phyloP scores from a whole-genome alignment of 2,797 vertebrate genomes.

The Benthosema pterotum region DNA sequence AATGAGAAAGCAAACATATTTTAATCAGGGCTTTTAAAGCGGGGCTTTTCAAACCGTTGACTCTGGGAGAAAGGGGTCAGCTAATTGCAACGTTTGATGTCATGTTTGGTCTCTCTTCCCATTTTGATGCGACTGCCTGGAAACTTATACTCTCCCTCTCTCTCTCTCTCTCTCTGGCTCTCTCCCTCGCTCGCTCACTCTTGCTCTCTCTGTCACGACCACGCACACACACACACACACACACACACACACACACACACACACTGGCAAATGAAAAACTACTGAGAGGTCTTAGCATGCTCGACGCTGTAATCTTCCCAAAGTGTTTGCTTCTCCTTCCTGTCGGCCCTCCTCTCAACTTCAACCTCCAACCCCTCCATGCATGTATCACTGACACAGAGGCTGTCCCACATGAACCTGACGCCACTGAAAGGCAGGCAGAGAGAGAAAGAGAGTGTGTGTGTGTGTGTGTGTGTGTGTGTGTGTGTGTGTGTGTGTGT shows the following conservation, averaged over 20 bases:
- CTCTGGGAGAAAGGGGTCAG: slow-evolving; percentile 73
- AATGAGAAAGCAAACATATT: slow-evolving; percentile 78
- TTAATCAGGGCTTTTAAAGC: slow-evolving; percentile 75
- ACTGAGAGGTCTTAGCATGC: slow-evolving; percentile 81
- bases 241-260: slow-evolving; percentile 31
- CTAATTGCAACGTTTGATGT: slow-evolving; percentile 80
- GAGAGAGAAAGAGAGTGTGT: slow-evolving; percentile 36
- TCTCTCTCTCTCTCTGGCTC: slow-evolving; percentile 1
- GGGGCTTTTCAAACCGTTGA: slow-evolving; percentile 64
- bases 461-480: slow-evolving; percentile 11
- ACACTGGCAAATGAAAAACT: slow-evolving; percentile 71
- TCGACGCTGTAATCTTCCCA: slow-evolving; percentile 88
- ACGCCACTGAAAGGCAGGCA: slow-evolving; percentile 63
- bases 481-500: background rate
- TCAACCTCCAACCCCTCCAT: slow-evolving; percentile 88
- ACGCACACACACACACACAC: slow-evolving; percentile 43
- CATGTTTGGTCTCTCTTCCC: slow-evolving; percentile 75
- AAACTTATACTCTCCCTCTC: slow-evolving; percentile 62
- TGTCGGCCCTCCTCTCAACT: slow-evolving; percentile 90
- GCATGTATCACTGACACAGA: slow-evolving; percentile 88
- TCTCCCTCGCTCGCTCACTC: slow-evolving; percentile 18
- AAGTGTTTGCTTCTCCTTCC: slow-evolving; percentile 86
- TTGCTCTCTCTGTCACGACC: slow-evolving; percentile 33
- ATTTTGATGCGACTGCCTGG: slow-evolving; percentile 74
- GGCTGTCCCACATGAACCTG: slow-evolving; percentile 81